These are phyloP conservation scores for Spilosoma lubricipeda DNA, from an alignment of 2,888 invertebrate species.

Conservation along the genomic window DNA sequence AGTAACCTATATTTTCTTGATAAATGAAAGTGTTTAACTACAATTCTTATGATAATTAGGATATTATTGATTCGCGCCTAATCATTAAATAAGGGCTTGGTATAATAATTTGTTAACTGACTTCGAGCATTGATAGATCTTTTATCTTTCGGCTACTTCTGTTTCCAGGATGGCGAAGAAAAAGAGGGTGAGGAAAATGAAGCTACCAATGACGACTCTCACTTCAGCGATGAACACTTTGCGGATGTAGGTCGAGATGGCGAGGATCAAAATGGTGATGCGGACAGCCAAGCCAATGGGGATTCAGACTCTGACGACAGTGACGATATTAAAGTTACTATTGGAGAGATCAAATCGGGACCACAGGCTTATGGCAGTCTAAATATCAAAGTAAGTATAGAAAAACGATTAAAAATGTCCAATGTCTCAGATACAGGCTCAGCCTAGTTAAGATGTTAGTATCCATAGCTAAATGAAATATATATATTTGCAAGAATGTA, in stretches of 20 bases:
- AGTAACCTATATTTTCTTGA: constrained; percentile 47
- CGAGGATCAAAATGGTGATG: constrained; percentile 76
- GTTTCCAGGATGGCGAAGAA: constrained; percentile 71
- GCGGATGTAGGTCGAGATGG: constrained; percentile 78
- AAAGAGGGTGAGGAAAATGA: constrained; percentile 82
- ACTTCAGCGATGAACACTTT: constrained; percentile 74
- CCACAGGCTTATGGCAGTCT: constrained; percentile 89
- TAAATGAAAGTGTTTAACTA: constrained; percentile 16
- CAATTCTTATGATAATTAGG: neutral
- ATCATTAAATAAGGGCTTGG: neutral
- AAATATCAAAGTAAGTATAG: constrained; percentile 88
- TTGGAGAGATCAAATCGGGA: constrained; percentile 94
- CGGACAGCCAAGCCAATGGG: constrained; percentile 84
- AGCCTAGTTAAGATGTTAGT: no score
- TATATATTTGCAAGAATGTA: no score
- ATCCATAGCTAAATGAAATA: no score
- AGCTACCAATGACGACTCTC: constrained; percentile 70
- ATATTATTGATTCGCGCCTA: neutral
- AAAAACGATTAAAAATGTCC: neutral
- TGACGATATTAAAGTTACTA: constrained; percentile 96
- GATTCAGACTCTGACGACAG: constrained; percentile 90
- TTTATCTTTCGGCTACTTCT: constrained; percentile 1
- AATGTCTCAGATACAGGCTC: no score
- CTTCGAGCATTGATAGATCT: neutral
- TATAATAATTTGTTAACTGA: neutral